Evolutionary conservation across 2,888 invertebrate genomes (phyloP).

Genomic region (Tipula vernalis): DNA sequence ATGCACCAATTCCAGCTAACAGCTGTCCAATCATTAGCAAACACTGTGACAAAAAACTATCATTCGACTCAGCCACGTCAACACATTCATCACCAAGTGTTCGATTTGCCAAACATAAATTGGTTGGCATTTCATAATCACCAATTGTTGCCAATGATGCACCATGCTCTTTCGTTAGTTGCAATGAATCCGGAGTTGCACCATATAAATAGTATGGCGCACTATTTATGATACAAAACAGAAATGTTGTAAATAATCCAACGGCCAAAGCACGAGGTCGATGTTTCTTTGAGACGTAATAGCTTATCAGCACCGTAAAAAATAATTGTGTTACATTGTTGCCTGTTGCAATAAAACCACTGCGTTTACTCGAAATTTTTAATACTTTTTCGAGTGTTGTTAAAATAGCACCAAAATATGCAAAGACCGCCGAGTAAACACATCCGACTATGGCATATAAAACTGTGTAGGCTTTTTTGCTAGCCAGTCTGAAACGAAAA

Average conservation of each 20-base stretch:
- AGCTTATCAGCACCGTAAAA: slow-evolving; percentile 38
- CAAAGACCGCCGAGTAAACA: slow-evolving; percentile 43
- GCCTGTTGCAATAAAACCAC: slow-evolving; percentile 42
- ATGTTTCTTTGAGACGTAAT: slow-evolving; percentile 41
- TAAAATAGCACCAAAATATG: slow-evolving; percentile 42
- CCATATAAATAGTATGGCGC: slow-evolving; percentile 57
- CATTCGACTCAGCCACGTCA: slow-evolving; percentile 38
- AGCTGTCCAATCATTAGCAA: slow-evolving; percentile 54
- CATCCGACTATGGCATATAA: slow-evolving; percentile 46
- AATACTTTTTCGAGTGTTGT: slow-evolving; percentile 43
- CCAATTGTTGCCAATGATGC: slow-evolving; percentile 19
- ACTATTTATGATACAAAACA: slow-evolving; percentile 52
- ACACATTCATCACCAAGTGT: slow-evolving; percentile 22
- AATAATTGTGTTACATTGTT: slow-evolving; percentile 44
- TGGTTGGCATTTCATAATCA: slow-evolving; percentile 28
- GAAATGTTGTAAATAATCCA: slow-evolving; percentile 35
- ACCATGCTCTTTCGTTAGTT: slow-evolving; percentile 47
- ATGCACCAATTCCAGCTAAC: slow-evolving; percentile 54
- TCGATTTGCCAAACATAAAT: slow-evolving; percentile 17
- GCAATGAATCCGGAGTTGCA: slow-evolving; percentile 50
- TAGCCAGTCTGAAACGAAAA: slow-evolving; percentile 34
- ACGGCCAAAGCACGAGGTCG: slow-evolving; percentile 43
- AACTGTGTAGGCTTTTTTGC: slow-evolving; percentile 44
- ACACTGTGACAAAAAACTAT: slow-evolving; percentile 47
- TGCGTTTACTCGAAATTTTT: slow-evolving; percentile 40